phyloP scores from a whole-genome alignment of 37 sponge, comb jelly and placozoan genomes.

The Bolinopsis microptera region DNA sequence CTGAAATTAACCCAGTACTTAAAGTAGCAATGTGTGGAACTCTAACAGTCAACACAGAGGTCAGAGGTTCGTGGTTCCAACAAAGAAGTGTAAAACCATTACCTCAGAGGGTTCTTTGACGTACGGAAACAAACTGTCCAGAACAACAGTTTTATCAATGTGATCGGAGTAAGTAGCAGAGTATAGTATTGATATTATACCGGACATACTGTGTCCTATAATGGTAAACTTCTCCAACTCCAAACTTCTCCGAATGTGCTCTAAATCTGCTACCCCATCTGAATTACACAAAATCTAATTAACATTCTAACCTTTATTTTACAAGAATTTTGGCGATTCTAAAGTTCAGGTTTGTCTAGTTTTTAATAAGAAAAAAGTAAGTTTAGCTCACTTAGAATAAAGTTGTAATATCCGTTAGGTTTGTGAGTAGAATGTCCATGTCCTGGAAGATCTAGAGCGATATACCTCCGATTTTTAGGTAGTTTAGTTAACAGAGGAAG shows the following conservation, averaged over 20 bases:
- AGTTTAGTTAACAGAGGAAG: background rate
- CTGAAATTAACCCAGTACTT: background rate
- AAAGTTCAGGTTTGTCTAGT: too few relatives aligned
- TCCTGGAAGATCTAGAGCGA: background rate
- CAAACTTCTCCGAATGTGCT: background rate
- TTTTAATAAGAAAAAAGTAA: too few relatives aligned
- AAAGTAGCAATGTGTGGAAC: background rate
- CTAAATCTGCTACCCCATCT: background rate
- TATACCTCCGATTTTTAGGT: background rate
- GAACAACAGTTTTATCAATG: background rate
- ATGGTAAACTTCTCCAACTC: background rate
- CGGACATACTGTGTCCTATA: conserved; percentile 17
- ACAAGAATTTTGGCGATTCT: too few relatives aligned
- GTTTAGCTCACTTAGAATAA: background rate
- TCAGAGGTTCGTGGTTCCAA: background rate
- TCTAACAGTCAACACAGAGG: background rate
- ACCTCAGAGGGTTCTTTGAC: background rate
- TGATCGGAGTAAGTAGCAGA: background rate
- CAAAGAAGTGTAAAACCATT: background rate
- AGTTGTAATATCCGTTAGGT: background rate
- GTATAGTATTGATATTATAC: background rate
- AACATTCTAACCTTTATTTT: too few relatives aligned
- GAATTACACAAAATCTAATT: too few relatives aligned
- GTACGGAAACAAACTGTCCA: background rate
- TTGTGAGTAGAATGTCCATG: conserved; percentile 2